Percentiles rank a stretch among this genome's conserved stretches.
Evolutionary conservation across 2,888 invertebrate species (phyloP).

Genomic region (Drosophila maculinotata): DNA sequence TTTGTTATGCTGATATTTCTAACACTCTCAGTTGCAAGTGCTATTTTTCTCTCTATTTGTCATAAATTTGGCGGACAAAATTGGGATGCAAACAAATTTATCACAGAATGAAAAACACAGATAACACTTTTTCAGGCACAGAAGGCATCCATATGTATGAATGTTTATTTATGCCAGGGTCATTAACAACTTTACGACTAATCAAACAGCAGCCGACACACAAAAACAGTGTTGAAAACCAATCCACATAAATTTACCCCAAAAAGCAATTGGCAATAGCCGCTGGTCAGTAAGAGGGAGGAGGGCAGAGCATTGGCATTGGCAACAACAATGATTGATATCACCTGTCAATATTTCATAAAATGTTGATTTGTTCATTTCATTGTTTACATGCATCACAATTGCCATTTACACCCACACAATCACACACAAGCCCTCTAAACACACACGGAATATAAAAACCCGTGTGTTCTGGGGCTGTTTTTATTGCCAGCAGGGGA

Average conservation of each 20-base stretch:
- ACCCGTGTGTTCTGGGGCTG: constrained; percentile 6
- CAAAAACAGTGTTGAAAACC: constrained; percentile 7
- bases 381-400: constrained; percentile 75
- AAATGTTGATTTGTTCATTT: constrained; percentile 78
- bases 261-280: constrained; percentile 20
- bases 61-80: neutral
- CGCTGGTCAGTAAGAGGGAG: constrained; percentile 27
- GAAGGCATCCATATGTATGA: neutral
- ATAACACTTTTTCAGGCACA: neutral
- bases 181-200: constrained; percentile 61
- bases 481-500: constrained; percentile 38
- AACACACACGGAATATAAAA: neutral
- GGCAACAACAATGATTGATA: constrained; percentile 66
- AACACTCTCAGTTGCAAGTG: too few relatives aligned
- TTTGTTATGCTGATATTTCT: too few relatives aligned
- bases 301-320: neutral
- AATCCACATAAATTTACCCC: constrained; percentile 33
- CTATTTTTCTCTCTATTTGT: constrained; percentile 10
- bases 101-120: constrained; percentile 2
- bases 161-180: constrained; percentile 10
- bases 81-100: neutral
- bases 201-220: constrained; percentile 43
- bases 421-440: constrained; percentile 6
- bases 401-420: constrained; percentile 32
- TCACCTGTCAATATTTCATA: constrained; percentile 77